These are phyloP conservation scores for Pantelozetes paolii DNA, from an alignment of 2,888 invertebrate genomes.

Conservation along the genomic window DNA sequence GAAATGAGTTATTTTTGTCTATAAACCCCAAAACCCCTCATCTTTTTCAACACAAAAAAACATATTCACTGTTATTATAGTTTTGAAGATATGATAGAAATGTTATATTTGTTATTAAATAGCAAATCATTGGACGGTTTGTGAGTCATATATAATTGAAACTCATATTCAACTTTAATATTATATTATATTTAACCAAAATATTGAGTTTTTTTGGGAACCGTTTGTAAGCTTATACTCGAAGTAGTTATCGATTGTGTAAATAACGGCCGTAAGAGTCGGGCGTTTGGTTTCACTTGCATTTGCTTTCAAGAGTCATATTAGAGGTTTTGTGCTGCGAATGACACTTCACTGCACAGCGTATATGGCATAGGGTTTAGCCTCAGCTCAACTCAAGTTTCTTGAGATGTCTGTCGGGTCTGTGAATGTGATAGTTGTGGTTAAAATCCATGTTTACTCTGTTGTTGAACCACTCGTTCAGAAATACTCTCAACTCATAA, in stretches of 20 bases:
- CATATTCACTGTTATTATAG: too few species aligned
- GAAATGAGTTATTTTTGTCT: neutral
- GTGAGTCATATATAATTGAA: too few species aligned
- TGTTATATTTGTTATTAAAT: too few species aligned
- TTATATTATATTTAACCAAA: neutral
- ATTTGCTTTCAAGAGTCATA: neutral
- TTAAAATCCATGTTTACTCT: constrained; percentile 1
- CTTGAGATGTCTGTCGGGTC: neutral
- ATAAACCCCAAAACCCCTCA: too few species aligned
- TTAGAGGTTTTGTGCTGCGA: constrained; percentile 1
- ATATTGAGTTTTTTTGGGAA: neutral
- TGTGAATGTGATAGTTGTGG: neutral
- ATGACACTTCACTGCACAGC: constrained; percentile 30
- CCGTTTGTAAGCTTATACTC: neutral
- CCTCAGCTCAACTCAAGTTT: constrained; percentile 23
- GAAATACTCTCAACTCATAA: neutral
- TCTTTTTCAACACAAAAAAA: too few species aligned
- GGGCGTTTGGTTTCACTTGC: constrained; percentile 9
- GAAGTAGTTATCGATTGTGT: constrained; percentile 21
- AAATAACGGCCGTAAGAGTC: constrained; percentile 12
- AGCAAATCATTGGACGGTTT: too few species aligned
- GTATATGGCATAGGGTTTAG: neutral
- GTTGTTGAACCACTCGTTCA: neutral
- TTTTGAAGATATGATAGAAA: too few species aligned
- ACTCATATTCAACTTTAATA: neutral